phyloP scores from a whole-genome alignment of 2,797 vertebrate genomes.

The Brotula barbata region DNA sequence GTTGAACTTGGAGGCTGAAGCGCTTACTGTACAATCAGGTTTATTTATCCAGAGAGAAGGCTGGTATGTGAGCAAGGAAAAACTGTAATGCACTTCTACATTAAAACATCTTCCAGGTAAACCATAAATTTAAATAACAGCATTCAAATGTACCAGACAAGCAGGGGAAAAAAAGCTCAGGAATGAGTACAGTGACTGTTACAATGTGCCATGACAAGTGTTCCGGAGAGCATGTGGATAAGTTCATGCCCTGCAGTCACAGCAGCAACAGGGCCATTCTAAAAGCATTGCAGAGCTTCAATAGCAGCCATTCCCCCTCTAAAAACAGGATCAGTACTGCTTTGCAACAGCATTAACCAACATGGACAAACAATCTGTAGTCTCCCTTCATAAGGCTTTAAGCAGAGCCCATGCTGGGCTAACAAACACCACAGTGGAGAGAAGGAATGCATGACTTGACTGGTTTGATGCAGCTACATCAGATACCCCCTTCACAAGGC shows the following conservation, averaged over 20 bases:
- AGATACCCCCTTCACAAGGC: constrained; percentile 63
- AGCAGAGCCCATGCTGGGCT: constrained; percentile 77
- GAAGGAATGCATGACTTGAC: constrained; percentile 87
- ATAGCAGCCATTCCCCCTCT: constrained; percentile 52
- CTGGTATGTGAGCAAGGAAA: constrained; percentile 79
- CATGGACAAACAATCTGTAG: constrained; percentile 54
- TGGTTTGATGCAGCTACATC: constrained; percentile 75
- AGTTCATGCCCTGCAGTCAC: constrained; percentile 76
- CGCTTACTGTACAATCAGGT: constrained; percentile 61
- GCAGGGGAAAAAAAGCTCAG: constrained; percentile 80
- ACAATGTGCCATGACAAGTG: constrained; percentile 81
- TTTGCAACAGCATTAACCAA: constrained; percentile 56
- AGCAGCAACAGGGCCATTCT: constrained; percentile 77
- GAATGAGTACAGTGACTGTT: constrained; percentile 91
- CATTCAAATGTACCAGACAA: constrained; percentile 95
- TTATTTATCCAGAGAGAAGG: constrained; percentile 89
- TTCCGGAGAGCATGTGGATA: constrained; percentile 51
- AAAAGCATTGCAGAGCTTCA: constrained; percentile 51
- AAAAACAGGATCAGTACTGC: constrained; percentile 45
- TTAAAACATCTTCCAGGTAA: constrained; percentile 84
- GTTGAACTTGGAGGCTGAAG: no score
- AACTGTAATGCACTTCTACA: constrained; percentile 81
- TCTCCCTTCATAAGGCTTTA: constrained; percentile 74
- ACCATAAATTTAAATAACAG: constrained; percentile 93
- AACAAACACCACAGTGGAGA: constrained; percentile 90